These are phyloP conservation scores for Tholera decimalis DNA, from an alignment of 2,888 invertebrate genomes.

Conservation along the genomic window DNA sequence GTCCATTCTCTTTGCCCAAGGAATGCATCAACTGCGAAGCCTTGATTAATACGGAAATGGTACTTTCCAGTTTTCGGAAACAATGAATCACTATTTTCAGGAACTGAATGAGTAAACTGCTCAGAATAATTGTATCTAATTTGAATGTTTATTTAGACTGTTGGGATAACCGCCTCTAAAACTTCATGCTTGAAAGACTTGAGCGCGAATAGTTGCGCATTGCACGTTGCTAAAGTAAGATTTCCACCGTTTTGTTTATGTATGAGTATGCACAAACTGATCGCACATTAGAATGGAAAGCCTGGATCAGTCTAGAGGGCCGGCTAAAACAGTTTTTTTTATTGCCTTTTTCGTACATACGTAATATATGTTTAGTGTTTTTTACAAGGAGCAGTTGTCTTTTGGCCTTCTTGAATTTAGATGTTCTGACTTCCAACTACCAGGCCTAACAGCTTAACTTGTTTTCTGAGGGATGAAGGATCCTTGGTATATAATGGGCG, in stretches of 20 bases:
- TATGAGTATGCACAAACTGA: not conserved
- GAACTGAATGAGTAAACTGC: slow-evolving; percentile 5
- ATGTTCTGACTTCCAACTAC: too few species aligned
- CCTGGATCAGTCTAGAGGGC: too few species aligned
- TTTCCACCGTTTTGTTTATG: not conserved
- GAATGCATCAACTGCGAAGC: not conserved
- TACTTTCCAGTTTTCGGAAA: not conserved
- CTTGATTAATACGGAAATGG: not conserved
- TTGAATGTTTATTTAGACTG: slow-evolving; percentile 3
- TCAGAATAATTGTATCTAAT: not conserved
- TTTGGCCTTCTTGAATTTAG: too few species aligned
- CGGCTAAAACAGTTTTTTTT: too few species aligned
- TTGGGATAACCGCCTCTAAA: not conserved
- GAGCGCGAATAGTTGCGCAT: not conserved
- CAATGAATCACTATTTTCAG: slow-evolving; percentile 8
- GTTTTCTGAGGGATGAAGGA: too few species aligned
- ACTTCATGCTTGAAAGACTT: slow-evolving; percentile 12
- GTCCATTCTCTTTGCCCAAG: not conserved
- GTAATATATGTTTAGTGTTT: too few species aligned
- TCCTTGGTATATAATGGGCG: too few species aligned
- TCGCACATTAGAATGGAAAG: not conserved
- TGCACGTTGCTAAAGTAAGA: not conserved
- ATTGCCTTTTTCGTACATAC: too few species aligned
- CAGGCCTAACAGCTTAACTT: too few species aligned
- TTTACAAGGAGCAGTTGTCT: too few species aligned